A percentile compares a stretch with the other conserved stretches of the same genome.
phyloP scores from a whole-genome alignment of 2,113 vertebrate genomes.

The Protobothrops mucrosquamatus region DNA sequence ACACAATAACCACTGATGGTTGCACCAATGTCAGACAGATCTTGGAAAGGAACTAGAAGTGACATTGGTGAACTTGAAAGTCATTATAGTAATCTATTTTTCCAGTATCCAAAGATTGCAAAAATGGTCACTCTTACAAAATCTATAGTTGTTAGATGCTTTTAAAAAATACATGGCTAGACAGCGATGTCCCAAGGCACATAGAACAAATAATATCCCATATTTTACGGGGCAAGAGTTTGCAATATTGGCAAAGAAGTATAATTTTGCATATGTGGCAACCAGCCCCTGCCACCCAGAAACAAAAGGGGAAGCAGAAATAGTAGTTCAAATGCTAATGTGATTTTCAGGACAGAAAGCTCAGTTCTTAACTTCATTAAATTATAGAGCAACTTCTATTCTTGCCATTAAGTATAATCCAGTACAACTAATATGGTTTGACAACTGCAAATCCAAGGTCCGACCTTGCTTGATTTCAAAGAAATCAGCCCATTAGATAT shows the following conservation, averaged over 20 bases:
- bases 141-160: neutral
- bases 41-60: neutral
- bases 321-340: neutral
- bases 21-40: neutral
- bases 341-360: neutral
- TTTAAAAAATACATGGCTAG: neutral
- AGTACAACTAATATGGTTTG: neutral
- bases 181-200: neutral
- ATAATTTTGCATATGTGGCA: neutral
- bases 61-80: neutral
- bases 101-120: neutral
- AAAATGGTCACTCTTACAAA: neutral
- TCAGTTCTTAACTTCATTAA: neutral
- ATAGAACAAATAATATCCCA: neutral
- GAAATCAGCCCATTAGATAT: neutral
- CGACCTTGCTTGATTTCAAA: neutral
- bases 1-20: neutral
- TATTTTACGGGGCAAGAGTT: neutral
- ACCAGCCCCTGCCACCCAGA: neutral
- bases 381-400: neutral
- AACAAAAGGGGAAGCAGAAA: neutral
- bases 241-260: neutral
- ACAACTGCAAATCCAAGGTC: neutral
- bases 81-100: neutral
- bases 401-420: neutral